Evolutionary conservation across 2,113 vertebrate species (phyloP).

Genomic region (human (Homo sapiens)): GRCh38 chr5:104212001-104212500

Average conservation of each 20-base stretch:
- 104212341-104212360: not conserved
- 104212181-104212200: constrained; percentile 2
- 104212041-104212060: not conserved
- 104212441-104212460: not conserved
- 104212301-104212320: not conserved
- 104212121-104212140: not conserved
- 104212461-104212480: not conserved
- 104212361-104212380: not conserved
- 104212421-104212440: not conserved
- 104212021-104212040: not conserved
- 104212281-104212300: not conserved
- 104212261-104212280: constrained; percentile 39
- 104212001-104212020: not conserved
- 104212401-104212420: not conserved
- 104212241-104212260: not conserved
- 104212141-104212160: constrained; percentile 30
- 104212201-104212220: not conserved
- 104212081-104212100: not conserved
- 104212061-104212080: not conserved
- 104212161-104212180: constrained; percentile 41
- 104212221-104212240: constrained; percentile 46
- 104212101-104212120: not conserved
- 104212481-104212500: not conserved
- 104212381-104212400: not conserved
- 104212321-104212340: not conserved